Evolutionary conservation across 1,140 invertebrate genomes (phyloP).

Genomic region (Orchesella cincta): DNA sequence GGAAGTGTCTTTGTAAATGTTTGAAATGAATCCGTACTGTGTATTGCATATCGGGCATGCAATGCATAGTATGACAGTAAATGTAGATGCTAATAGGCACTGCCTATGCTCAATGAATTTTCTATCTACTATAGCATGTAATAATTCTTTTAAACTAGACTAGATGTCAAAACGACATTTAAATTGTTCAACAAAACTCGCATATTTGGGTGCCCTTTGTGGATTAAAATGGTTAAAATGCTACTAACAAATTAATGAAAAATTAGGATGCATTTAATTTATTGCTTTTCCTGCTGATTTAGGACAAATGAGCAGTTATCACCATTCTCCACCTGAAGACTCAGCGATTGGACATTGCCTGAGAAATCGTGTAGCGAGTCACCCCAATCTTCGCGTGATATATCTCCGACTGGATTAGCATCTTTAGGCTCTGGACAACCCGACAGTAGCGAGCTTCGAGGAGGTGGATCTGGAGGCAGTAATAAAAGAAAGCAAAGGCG

Average conservation of each 20-base stretch:
- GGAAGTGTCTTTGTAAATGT: not conserved
- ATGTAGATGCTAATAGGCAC: not conserved
- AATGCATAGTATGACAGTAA: not conserved
- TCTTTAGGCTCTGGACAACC: not conserved
- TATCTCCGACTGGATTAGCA: constrained; percentile 1
- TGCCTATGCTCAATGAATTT: not conserved
- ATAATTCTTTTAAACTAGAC: too few species aligned
- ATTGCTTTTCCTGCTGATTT: not conserved
- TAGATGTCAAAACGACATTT: too few species aligned
- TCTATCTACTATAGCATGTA: not conserved
- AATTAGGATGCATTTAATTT: not conserved
- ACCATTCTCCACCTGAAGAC: not conserved
- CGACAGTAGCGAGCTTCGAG: not conserved
- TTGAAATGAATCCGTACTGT: not conserved
- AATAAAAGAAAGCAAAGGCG: constrained; percentile 43
- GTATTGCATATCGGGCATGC: not conserved
- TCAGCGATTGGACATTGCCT: not conserved
- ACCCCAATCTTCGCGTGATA: constrained; percentile 13
- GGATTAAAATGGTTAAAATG: too few species aligned
- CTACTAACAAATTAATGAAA: not conserved
- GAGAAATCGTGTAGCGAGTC: constrained; percentile 21
- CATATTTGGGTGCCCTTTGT: too few species aligned
- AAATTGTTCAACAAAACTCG: too few species aligned
- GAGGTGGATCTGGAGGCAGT: not conserved
- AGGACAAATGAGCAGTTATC: not conserved